Evolutionary conservation across 1,140 invertebrate species (phyloP), one percentile per base, ranked within the genome.

Genomic region (Dermatophagoides farinae): DNA sequence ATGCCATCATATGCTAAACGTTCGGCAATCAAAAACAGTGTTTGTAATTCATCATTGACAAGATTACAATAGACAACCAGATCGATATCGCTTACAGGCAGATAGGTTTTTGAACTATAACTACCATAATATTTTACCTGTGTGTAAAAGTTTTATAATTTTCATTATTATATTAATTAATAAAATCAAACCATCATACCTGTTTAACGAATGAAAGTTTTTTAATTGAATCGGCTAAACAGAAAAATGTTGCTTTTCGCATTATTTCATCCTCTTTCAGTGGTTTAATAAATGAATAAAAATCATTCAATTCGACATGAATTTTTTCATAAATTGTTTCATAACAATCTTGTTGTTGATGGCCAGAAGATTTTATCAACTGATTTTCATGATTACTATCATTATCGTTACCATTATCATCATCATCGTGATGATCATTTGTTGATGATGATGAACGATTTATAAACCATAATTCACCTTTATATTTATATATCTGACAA

Each of bases 31-130:
- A 49, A 43, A 18, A 18, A 50, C 64, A 97, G 74, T 6, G 87
- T 91, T 67, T 84, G 79, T 59, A 97, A 75, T 61, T 91, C 91
- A 67, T 88, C 76, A 70, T 85, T 83, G 65, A 86, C 80, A 91
- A 90, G 96, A 68, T 88, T 84, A 55, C 88, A 88, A 73, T 90
- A 85, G 60, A 97, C 88, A 64, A 96, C 91, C 68, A 97, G 79
- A 77, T 97, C 92, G 72, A 97, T 96, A 76, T 97, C 92, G 79
- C 90, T 83, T 65, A 90, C 95, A 62, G 91, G 91, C 70, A 96
- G 77, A 77, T 95, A 96, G 60, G 95, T 80, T 58, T 88, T 88
- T 53, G 90, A 95, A 63, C 86, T 79, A 77, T 92, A 95, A 66
- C 87, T 91, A 67, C 90, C 91, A 78, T 95, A 63, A 20, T 50